These are phyloP conservation scores for Chiroxiphia lanceolata DNA, from an alignment of 2,797 vertebrate genomes.

Conservation along the genomic window DNA sequence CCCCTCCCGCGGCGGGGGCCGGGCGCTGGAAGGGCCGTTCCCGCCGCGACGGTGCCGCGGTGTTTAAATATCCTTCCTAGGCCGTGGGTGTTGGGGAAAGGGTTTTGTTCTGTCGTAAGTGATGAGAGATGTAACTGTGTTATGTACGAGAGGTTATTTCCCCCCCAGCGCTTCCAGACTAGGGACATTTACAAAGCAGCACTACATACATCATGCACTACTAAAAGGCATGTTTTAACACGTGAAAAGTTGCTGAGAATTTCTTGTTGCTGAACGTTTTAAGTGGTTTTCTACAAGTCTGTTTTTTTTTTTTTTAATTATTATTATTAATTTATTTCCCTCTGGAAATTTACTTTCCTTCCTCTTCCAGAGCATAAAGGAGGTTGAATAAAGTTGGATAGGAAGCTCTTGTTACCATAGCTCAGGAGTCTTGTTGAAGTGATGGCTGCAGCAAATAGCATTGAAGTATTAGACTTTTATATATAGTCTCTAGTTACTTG, in stretches of 20 bases:
- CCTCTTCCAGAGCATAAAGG: rapidly evolving
- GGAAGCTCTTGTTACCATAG: not conserved
- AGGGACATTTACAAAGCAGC: rapidly evolving
- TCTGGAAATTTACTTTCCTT: not conserved
- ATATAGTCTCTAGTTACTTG: rapidly evolving
- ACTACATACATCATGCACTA: rapidly evolving
- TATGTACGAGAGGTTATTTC: rapidly evolving
- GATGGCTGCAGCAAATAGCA: not conserved
- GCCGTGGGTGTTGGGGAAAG: rapidly evolving
- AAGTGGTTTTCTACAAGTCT: not conserved
- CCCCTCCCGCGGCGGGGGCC: not conserved
- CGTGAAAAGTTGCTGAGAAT: rapidly evolving
- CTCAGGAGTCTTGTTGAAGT: not conserved
- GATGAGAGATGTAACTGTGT: rapidly evolving
- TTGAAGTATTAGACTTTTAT: rapidly evolving
- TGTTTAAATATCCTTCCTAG: rapidly evolving
- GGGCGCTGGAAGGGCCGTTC: rapidly evolving
- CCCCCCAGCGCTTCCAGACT: rapidly evolving
- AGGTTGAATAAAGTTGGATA: not conserved
- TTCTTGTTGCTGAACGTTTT: not conserved
- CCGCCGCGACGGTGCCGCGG: not conserved
- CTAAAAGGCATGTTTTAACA: rapidly evolving
- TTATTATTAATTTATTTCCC: too few relatives aligned
- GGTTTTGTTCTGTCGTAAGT: rapidly evolving
- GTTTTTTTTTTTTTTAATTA: too few relatives aligned